Base-by-base conservation (phyloP, 2,888 invertebrate genomes). In the Cancer borealis region DNA sequence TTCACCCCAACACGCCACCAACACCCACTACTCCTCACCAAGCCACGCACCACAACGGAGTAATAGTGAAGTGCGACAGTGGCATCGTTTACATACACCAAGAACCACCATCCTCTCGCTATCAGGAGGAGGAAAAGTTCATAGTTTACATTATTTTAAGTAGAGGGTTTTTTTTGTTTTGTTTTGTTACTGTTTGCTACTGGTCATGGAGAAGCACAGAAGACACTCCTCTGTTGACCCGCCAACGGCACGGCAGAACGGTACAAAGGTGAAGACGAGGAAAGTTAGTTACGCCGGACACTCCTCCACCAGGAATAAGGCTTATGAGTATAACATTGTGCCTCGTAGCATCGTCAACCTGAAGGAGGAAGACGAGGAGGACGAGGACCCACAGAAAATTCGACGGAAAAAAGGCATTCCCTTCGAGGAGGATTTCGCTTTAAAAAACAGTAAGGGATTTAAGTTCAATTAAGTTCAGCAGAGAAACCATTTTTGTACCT, bases 371-470 rank as follows among this genome's bases (percentile, higher is more conserved):
- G 88, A 88, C 3, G 30, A n/a, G 60, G 93, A 91, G 8, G 91
- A 88, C 2, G 93, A 84, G 39, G 93, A 93, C 91, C 87, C 54
- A 0, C 91, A 91, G 91, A 91, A 54, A 88, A 91, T 91, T 10
- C 73, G 93, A 14, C 91, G 93, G 6, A n/a, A 45, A 73, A 84
- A 26, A 88, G 93, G 93, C 26, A 93, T 93, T 46, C 87, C 93
- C 39, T 79, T 91, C 84, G 93, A 93, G n/a, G 93, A 91, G 47
- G 93, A 93, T 91, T 60, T 93, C 60, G 88, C 91, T 21, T 30
- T 21, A 66, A 93, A 93, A 60, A 91, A 88, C 60, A 91, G 93
- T 93, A 93, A 93, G 93, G 10, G 39, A 30, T 39, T 39, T 10
- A n/a, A 84, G 17, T 10, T 54, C 54, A 10, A 10, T 54, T 84